phyloP scores from a whole-genome alignment of 2,888 invertebrate genomes.

The Herminia tarsipennalis region DNA sequence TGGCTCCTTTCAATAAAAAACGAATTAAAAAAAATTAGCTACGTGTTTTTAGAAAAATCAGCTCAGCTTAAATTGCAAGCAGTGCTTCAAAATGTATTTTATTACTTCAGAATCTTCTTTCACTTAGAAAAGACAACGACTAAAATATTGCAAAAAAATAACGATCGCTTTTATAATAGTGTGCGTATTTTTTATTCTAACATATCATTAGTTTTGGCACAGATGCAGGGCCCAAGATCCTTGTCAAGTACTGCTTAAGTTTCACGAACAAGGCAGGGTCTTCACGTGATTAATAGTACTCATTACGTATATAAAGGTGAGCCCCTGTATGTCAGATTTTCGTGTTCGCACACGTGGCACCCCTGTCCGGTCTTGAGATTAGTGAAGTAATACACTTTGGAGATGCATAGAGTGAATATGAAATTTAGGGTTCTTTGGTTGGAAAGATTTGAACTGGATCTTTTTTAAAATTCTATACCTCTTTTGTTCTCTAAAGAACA shows the following conservation, averaged over 20 bases:
- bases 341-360: slow-evolving; percentile 55
- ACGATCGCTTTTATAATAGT: too few species aligned
- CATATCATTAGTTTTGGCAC: slow-evolving; percentile 75
- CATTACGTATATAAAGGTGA: slow-evolving; percentile 66
- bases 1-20: too few species aligned
- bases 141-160: too few species aligned
- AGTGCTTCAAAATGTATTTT: too few species aligned
- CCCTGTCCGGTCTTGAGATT: slow-evolving; percentile 39
- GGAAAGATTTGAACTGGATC: too few species aligned
- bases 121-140: too few species aligned
- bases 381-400: slow-evolving; percentile 30
- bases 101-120: too few species aligned
- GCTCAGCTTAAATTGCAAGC: too few species aligned
- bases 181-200: background rate
- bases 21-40: too few species aligned
- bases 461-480: too few species aligned
- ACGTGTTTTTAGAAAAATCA: too few species aligned
- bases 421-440: background rate
- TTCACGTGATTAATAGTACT: slow-evolving; percentile 73
- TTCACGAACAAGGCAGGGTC: slow-evolving; percentile 36
- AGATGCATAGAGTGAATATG: slow-evolving; percentile 3
- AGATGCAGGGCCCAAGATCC: slow-evolving; percentile 64
- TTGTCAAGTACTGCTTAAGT: slow-evolving; percentile 64
- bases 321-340: slow-evolving; percentile 66
- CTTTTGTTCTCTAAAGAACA: too few species aligned